Evolutionary conservation across 2,888 invertebrate species (phyloP), one percentile per base, ranked within the genome.

Genomic region (Cheilosia urbana): DNA sequence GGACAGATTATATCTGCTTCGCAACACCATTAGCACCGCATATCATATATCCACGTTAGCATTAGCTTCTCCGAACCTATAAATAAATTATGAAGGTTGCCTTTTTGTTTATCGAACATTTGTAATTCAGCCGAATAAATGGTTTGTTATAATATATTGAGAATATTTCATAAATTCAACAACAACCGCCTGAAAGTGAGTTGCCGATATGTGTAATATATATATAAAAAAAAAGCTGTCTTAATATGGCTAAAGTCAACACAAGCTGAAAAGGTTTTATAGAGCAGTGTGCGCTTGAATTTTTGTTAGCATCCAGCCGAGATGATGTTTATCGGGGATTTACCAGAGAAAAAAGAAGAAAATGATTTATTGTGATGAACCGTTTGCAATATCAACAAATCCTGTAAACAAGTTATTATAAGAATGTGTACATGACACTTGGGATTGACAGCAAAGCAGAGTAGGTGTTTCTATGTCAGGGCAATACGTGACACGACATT

Each of bases 341-440:
- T 60, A 9, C 17, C 37, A 17, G 27, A n/a, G 55, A 30, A 45
- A 11, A 37, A 24, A 13, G 40, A 40, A 19, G 40, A 55, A 69
- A 60, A 77, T 77, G 77, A 77, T 77, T 77, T 77, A 77, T 77
- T 77, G 77, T 62, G 69, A 69, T 77, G 69, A 68, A 77, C 68
- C 69, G 77, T 77, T 77, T 77, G 77, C 68, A 69, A 62, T 77
- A 77, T 77, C 68, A 77, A 77, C 62, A 77, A 62, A 77, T 69
- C 69, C 68, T 34, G 45, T 45, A 62, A 77, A 69, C 51, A 68
- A 77, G 68, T 77, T 69, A 62, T 68, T 51, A 62, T 62, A 45
- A 47, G 77, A 62, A 60, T 62, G 77, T 69, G 60, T 60, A 68
- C 60, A 76, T 51, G 68, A 58, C 58, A 60, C 24, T 53, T 37